These are phyloP conservation scores for Camponotus vicinus DNA, from an alignment of 1,140 invertebrate species.

Conservation along the genomic window DNA sequence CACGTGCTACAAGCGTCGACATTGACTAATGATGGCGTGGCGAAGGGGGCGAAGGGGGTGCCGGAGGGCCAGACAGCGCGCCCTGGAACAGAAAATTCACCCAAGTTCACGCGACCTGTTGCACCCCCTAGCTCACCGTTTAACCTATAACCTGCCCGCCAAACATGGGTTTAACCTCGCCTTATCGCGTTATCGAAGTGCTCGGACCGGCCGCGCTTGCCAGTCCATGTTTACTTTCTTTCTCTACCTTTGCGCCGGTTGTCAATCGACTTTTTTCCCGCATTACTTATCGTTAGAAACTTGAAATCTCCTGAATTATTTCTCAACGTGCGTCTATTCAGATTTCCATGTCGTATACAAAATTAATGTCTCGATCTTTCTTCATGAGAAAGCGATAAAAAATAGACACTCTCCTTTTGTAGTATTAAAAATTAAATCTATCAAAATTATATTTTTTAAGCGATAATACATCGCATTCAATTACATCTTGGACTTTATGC, in stretches of 20 bases:
- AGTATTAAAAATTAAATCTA: not conserved
- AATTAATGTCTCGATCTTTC: not conserved
- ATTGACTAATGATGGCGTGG: conserved; percentile 86
- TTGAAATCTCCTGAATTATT: not conserved
- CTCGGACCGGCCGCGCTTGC: conserved; percentile 69
- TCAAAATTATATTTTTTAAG: not conserved
- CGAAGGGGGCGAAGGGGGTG: conserved; percentile 78
- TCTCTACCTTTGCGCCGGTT: not conserved
- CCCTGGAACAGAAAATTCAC: conserved; percentile 86
- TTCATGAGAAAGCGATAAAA: not conserved
- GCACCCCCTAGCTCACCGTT: conserved; percentile 86
- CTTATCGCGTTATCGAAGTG: conserved; percentile 86
- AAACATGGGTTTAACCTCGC: conserved; percentile 86
- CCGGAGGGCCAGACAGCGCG: conserved; percentile 80
- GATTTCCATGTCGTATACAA: too few relatives aligned
- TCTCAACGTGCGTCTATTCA: too few relatives aligned
- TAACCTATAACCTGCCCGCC: conserved; percentile 86
- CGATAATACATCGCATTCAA: not conserved
- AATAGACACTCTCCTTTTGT: not conserved
- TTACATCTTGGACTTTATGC: not conserved
- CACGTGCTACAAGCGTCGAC: conserved; percentile 84
- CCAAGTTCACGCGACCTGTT: conserved; percentile 87
- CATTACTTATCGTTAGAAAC: not conserved
- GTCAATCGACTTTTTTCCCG: conserved; percentile 36
- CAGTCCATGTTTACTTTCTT: conserved; percentile 49